Evolutionary conservation across 2,888 invertebrate genomes (phyloP), one percentile per base, ranked within the genome.

Genomic region (Lasioglossum zephyrum): DNA sequence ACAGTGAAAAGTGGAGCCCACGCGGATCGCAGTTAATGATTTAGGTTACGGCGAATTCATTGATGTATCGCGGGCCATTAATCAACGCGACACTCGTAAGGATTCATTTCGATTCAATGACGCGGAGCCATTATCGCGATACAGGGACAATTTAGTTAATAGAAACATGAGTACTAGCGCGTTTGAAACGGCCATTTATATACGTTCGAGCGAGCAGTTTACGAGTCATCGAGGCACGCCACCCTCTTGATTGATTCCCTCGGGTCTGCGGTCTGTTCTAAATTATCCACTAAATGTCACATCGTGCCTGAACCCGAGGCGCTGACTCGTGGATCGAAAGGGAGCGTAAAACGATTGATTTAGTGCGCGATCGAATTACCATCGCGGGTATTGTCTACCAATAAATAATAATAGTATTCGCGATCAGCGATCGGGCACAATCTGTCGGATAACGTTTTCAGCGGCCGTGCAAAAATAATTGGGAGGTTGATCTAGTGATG

Each of bases 401-500:
- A 74, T 78, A 82, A 81, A 81, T 76, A 72, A 81, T 73, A 81
- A 76, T 44, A 49, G 72, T 80, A 63, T 69, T 26, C 26, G 63
- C 60, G 70, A 41, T 31, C 26, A 6, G 36, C 36, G 13, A 60
- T 70, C 74, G 77, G 18, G 44, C 39, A 72, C 82, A 75, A 73
- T 80, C 57, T 73, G 66, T 3, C 36, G 66, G 75, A 72, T 26
- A 66, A 57, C 63, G 11, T 60, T 87, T 85, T 85, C 86, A 79
- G 0, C 77, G 44, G 8, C 36, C 5, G 16, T n/a, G 53, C 73
- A 82, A 85, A 80, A 78, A 57, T 79, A 83, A 81, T 63, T 75
- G 73, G 47, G 76, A 76, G 77, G 74, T 81, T 77, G 39, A 81
- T 11, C 76, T n/a, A 57, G n/a, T 0, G 57, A 57, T 57, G 57